Evolutionary conservation across 2,888 invertebrate species (phyloP).

Genomic region (Conomelus anceps): DNA sequence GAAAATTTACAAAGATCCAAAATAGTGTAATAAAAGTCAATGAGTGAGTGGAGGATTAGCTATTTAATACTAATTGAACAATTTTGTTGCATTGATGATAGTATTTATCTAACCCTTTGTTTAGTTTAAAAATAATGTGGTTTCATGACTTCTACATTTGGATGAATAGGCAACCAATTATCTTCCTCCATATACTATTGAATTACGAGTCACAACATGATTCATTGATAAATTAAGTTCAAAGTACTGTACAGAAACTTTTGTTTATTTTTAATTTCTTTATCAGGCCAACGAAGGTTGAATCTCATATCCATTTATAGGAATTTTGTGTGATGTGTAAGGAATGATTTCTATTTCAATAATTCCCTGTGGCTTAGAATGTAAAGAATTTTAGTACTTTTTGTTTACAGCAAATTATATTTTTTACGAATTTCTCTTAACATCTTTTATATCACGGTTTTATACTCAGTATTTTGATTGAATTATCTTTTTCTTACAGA

Average conservation of each 20-base stretch:
- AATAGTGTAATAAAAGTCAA: not conserved
- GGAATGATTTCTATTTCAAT: not conserved
- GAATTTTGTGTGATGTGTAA: not conserved
- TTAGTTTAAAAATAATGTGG: not conserved
- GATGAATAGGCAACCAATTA: not conserved
- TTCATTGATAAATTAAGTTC: not conserved
- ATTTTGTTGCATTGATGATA: not conserved
- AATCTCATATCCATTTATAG: not conserved
- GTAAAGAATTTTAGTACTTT: no score
- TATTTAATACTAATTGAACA: not conserved
- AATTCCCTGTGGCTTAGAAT: no score
- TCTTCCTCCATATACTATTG: not conserved
- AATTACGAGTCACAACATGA: not conserved
- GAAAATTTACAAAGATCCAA: no score
- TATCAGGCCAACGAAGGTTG: not conserved
- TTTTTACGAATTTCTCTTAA: no score
- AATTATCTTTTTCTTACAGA: no score
- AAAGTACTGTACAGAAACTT: not conserved
- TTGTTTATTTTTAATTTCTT: not conserved
- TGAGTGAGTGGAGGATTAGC: not conserved
- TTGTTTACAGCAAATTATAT: no score
- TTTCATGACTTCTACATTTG: not conserved
- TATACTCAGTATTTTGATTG: no score
- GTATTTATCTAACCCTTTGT: not conserved
- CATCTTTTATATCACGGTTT: no score